phyloP scores from a whole-genome alignment of 2,797 vertebrate genomes.

The Paguma larvata region DNA sequence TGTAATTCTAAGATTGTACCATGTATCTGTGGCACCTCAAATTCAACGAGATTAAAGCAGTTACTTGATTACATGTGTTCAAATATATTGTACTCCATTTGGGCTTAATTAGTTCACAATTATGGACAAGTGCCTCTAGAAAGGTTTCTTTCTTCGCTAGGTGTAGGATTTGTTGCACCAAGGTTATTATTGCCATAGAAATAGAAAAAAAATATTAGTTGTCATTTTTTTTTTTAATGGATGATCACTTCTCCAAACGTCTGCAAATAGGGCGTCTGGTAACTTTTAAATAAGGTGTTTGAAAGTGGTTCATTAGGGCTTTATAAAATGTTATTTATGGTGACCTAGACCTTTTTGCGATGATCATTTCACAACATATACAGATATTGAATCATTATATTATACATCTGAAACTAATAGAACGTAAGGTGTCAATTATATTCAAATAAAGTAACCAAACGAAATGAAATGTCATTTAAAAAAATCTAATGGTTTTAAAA shows the following conservation, averaged over 20 bases:
- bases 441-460: background rate
- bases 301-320: background rate
- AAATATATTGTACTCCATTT: background rate
- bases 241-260: background rate
- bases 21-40: background rate
- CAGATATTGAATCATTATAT: background rate
- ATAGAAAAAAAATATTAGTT: background rate
- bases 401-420: background rate
- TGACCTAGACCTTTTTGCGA: background rate
- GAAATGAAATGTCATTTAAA: background rate
- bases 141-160: background rate
- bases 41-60: background rate
- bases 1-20: background rate
- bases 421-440: background rate
- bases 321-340: conserved; percentile 38
- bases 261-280: background rate
- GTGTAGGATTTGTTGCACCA: background rate
- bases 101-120: background rate
- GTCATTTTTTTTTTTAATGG: background rate
- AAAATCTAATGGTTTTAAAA: conserved; percentile 40
- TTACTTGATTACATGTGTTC: background rate
- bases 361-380: background rate
- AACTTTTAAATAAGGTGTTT: conserved; percentile 12
- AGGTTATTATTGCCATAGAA: background rate
- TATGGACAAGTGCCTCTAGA: background rate